Evolutionary conservation across 1,140 invertebrate species (phyloP), one percentile per base, ranked within the genome.

Genomic region (Hestina assimilis): DNA sequence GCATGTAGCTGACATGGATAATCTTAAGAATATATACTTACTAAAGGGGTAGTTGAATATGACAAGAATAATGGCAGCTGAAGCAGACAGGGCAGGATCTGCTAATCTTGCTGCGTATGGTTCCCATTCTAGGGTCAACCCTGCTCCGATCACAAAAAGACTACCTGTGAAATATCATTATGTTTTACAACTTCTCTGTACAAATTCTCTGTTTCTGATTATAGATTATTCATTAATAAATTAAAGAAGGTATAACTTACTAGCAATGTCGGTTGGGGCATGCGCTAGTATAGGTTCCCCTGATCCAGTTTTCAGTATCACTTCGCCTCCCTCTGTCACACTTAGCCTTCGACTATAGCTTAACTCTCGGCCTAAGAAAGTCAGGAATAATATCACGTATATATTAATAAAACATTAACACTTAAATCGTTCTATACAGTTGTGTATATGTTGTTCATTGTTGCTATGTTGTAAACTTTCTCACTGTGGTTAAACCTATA

Each of bases 31-130:
- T 17, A 17, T 9, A 9, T 48, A 82, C 85, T 78, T 79, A 88
- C 85, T 72, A 54, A 88, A 88, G 3, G 85, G 85, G 45, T 84
- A 88, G 54, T 86, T 88, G 33, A 85, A 83, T 21, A 85, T 75
- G 40, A 86, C 79, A 9, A 88, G 82, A 4, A 86, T 58, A 7
- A 88, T 73, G 23, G 81, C 83, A 4, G 85, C 82, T 40, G 61
- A 65, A 5, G 85, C 85, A 1, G 85, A 88, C 7, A 88, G 74
- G 0, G 77, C 83, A 0, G 85, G 85, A 55, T 88, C 85, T 0
- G 80, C 85, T 41, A 88, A 73, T 19, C 72, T 70, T 0, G 83
- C 74, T 3, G 71, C 71, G 8, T 68, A 46, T 0, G 80, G 79
- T 50, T 82, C 83, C 85, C 85, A 88, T 33, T 88, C 85, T 31